Conservation (phyloP, 92 coral and sea anemone species). For the Heteractis magnifica region DNA sequence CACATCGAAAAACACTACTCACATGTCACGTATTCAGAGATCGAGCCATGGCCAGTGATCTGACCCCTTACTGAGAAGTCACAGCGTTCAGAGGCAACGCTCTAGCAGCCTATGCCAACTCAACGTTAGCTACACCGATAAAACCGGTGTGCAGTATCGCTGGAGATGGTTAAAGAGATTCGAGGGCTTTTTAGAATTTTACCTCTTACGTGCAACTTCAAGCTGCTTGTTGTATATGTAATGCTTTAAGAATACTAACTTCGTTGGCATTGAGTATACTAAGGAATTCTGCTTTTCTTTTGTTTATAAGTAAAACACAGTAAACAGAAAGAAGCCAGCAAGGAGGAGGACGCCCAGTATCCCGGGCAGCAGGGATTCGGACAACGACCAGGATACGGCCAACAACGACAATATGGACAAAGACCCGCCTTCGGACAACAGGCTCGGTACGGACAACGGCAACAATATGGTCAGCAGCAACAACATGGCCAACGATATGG, state of each 20-base stretch:
- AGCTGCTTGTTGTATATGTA: too few relatives aligned
- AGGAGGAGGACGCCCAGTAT: conserved; percentile 21
- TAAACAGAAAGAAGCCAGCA: neutral
- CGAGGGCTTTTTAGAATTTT: too few relatives aligned
- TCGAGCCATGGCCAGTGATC: too few relatives aligned
- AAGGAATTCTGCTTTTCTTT: neutral
- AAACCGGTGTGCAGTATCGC: too few relatives aligned
- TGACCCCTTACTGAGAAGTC: too few relatives aligned
- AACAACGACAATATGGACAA: conserved; percentile 46
- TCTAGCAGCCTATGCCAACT: too few relatives aligned
- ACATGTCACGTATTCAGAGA: too few relatives aligned
- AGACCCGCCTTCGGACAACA: conserved; percentile 33
- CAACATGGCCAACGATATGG: conserved; percentile 21
- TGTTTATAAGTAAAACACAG: neutral
- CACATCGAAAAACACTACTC: too few relatives aligned
- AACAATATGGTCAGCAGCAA: conserved; percentile 30
- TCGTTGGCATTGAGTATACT: neutral
- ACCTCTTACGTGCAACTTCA: too few relatives aligned
- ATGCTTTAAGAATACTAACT: neutral
- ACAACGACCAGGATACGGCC: conserved; percentile 29
- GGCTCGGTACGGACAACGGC: conserved; percentile 30
- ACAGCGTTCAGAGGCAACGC: too few relatives aligned
- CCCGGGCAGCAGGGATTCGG: conserved; percentile 10
- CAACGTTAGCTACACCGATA: too few relatives aligned
- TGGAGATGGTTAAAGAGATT: too few relatives aligned